Base-by-base conservation (phyloP, 2,888 invertebrate species). In the Aspidiotus rigidus region DNA sequence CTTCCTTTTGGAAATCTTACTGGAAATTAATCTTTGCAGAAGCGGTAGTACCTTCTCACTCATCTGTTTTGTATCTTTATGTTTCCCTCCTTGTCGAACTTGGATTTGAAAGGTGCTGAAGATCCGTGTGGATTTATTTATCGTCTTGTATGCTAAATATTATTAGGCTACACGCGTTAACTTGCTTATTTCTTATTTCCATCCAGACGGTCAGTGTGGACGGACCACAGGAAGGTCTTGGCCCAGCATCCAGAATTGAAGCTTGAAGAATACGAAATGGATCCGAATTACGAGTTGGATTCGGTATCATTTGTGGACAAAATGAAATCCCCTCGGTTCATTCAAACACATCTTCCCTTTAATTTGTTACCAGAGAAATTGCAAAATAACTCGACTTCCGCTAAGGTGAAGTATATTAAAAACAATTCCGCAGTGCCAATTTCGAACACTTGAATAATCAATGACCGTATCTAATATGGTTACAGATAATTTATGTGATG, bases 331-430 rank as follows among this genome's bases (percentile, higher is more conserved):
- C 74, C 73, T 17, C 71, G 74, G 56, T 73, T 70, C 53, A 74
- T 74, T 53, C 74, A 74, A 62, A 64, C 74, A 11, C 74, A 74
- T 61, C 53, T 74, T 8, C 74, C 73, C 11, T 71, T 72, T 11
- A 54, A 72, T 15, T 55, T 73, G 7, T 67, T 74, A 16, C 74
- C 74, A 8, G 71, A 73, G 60, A 70, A 74, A 64, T 69, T 74
- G 0, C 71, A 69, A 44, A 72, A 66, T 49, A 59, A 61, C 44
- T 66, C 71, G 6, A 73, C 73, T 6, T 72, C 73, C 59, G 74
- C 74, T 17, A 74, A 74, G 72, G 74, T 74, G 7, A 1, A 7
- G 49, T 3, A 6, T n/a, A 13, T 3, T 11, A 49, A 6, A 13
- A 49, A 49, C 49, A 49, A 13, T 3, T 49, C n/a, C 49, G 6